Base-by-base conservation (phyloP, 2,113 vertebrate species). In the Cyphomyrus plagiostoma region DNA sequence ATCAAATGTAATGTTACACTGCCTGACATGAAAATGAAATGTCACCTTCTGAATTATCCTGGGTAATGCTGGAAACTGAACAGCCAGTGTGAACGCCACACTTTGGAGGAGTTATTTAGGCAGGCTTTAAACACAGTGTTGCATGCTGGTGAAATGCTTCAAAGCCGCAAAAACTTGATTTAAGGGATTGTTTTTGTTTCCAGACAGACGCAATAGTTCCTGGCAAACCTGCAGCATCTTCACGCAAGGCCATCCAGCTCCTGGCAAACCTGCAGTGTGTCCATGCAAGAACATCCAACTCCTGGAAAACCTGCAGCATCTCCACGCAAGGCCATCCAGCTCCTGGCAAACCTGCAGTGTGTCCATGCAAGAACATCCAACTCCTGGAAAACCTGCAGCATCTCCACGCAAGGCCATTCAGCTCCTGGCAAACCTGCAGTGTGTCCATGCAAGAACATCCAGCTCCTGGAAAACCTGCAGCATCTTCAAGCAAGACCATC, bases 21-120 rank as follows among this genome's bases (percentile, higher is more conserved):
- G 49, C 49, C 74, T 89, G 88, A 89, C 88, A 42, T 89, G 88
- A 42, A 82, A 83, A 89, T 89, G 80, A 50, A 89, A 89, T 42
- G 88, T 83, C 74, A 42, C 49, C 48, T 82, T 48, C 62, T 13
- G 66, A 39, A 82, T 30, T 30, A 89, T 89, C 48, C 4, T 26
- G 45, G 30, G 74, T 23, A 35, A 53, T 53, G 49, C 88, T 89
- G 52, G 70, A 53, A 82, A 89, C 70, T 82, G 53, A 83, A 89
- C 49, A 88, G 48, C 66, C 66, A 83, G 23, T 45, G 74, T 9
- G 10, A 52, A 45, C 35, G 74, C 30, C 88, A 53, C 30, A 42
- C 74, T 89, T 89, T 82, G 4, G 9, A 30, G 77, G 46, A 89
- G 88, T 89, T 83, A 89, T 89, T 56, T 83, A 53, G 39, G 70